Evolutionary conservation across 2,797 vertebrate species (phyloP), one percentile per base, ranked within the genome.

Genomic region (Setipinna tenuifilis): DNA sequence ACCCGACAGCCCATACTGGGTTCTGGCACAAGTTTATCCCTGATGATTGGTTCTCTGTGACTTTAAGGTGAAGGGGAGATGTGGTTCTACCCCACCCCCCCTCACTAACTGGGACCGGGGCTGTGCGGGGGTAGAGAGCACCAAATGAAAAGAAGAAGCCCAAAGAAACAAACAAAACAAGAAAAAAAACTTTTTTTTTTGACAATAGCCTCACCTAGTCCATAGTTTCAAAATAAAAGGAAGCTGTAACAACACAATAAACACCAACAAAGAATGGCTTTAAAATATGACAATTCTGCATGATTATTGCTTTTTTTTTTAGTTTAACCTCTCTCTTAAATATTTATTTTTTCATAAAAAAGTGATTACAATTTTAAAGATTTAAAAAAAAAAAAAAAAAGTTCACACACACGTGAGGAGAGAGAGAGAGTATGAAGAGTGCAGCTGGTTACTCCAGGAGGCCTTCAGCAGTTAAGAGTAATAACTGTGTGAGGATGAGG

Each of bases 231-330:
- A 54, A 54, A 54, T 54, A 54, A 54, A 54, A 54, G 91, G 61
- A 75, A 88, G 88, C 84, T 81, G 89, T 82, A 86, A 84, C 81
- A 90, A 86, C 88, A 90, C 81, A 86, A 62, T 87, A 54, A 82
- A 90, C 61, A 87, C 89, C 82, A 91, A 90, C 75, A 91, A 92
- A 90, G 57, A 92, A 95, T 94, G 94, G 92, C 94, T 78, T 95
- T 93, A 91, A 93, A 91, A 85, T 88, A 92, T 85, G 90, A 35
- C 83, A 87, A 91, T 92, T 91, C 91, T 94, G 91, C 89, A 87
- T 91, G 91, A 91, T 93, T 95, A 95, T 95, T 96, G 94, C 95
- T 93, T 41, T 41, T 89, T 93, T 41, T 41, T 89, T 87, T 82
- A 85, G 82, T 87, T 82, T 87, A 87, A 50, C 83, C 82, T 85